Percentiles rank a stretch among this genome's conserved stretches.
These are phyloP conservation scores for Tapirus terrestris DNA, from an alignment of 2,113 vertebrate genomes.

Conservation along the genomic window DNA sequence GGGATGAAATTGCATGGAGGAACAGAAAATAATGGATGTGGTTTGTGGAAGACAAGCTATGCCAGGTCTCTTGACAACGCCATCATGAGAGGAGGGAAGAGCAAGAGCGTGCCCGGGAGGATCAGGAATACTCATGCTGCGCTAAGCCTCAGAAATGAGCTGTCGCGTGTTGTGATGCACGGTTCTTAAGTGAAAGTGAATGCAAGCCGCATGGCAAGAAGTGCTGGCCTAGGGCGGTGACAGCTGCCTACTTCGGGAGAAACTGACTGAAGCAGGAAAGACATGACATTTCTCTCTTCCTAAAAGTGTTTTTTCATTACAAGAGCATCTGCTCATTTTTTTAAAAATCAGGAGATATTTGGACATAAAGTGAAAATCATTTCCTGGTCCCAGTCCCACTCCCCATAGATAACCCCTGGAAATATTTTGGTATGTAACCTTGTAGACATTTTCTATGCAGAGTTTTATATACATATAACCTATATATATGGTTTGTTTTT, in stretches of 20 bases:
- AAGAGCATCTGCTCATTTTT: background rate
- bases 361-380: background rate
- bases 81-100: background rate
- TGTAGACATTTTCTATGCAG: background rate
- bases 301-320: slow-evolving; percentile 37
- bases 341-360: background rate
- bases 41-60: background rate
- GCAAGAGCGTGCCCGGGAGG: background rate
- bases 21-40: background rate
- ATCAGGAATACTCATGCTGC: background rate
- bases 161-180: background rate
- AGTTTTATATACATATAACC: background rate
- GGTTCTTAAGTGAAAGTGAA: background rate
- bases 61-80: slow-evolving; percentile 19
- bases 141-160: slow-evolving; percentile 36
- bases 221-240: slow-evolving; percentile 21
- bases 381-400: background rate
- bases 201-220: background rate
- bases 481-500: background rate
- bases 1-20: background rate
- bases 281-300: background rate
- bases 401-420: background rate
- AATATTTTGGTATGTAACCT: background rate
- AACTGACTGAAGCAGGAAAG: slow-evolving; percentile 31
- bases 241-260: slow-evolving; percentile 47